phyloP scores from a whole-genome alignment of 1,140 invertebrate genomes.

The Laodelphax striatellus region DNA sequence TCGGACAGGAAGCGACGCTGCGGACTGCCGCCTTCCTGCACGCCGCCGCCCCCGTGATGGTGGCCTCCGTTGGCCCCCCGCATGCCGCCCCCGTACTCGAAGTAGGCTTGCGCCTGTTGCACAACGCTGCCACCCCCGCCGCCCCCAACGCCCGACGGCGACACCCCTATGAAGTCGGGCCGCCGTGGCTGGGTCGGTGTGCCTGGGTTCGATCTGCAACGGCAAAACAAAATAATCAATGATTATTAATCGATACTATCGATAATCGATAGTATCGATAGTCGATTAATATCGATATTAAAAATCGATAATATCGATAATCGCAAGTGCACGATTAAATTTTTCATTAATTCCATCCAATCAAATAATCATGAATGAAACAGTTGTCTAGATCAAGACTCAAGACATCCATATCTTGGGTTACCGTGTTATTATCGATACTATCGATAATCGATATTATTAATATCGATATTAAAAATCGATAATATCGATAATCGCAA shows the following conservation, averaged over 20 bases:
- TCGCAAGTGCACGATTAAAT: too few relatives aligned
- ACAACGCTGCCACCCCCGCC: slow-evolving; percentile 21
- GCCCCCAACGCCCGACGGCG: slow-evolving; percentile 24
- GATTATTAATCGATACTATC: background rate
- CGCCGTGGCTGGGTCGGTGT: slow-evolving; percentile 75
- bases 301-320: too few relatives aligned
- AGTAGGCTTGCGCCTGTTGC: slow-evolving; percentile 30
- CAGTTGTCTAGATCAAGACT: too few relatives aligned
- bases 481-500: too few relatives aligned
- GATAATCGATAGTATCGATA: too few relatives aligned
- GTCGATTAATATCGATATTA: too few relatives aligned
- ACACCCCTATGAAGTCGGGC: slow-evolving; percentile 72
- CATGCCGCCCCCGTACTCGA: slow-evolving; percentile 33
- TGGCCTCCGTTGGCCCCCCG: slow-evolving; percentile 20
- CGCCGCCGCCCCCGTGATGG: background rate
- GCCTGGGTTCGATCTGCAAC: slow-evolving; percentile 71
- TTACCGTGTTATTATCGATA: too few relatives aligned
- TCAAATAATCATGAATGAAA: too few relatives aligned
- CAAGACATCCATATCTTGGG: too few relatives aligned
- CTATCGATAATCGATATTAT: too few relatives aligned
- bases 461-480: too few relatives aligned
- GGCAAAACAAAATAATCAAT: background rate
- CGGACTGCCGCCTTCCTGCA: slow-evolving; percentile 45
- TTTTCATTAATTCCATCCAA: too few relatives aligned
- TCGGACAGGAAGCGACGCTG: slow-evolving; percentile 76